Evolutionary conservation across 2,797 vertebrate genomes (phyloP), one percentile per base, ranked within the genome.

Genomic region (Gila robusta): DNA sequence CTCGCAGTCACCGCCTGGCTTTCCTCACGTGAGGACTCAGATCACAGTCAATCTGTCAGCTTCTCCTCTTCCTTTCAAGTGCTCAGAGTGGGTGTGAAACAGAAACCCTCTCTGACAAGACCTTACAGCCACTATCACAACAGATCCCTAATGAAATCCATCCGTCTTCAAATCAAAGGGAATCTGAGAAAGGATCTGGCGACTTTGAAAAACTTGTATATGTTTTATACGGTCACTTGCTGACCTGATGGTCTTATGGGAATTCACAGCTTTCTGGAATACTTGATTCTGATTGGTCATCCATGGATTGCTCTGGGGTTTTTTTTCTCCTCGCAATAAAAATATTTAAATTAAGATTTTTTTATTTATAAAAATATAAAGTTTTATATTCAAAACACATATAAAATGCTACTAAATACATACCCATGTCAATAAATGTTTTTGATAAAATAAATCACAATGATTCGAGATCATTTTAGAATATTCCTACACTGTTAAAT

Each of bases 11-110:
- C 52, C 37, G 76, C 66, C 83, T 85, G 73, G 73, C 73, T 86
- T 86, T 86, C 37, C 72, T 79, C 76, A 88, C 28, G 69, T 80
- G n/a, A 49, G 56, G 69, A 80, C 82, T 71, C 69, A 56, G 41
- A 79, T 28, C 83, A 74, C 62, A 71, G 71, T 59, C 52, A 32
- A 32, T 84, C 80, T 82, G 84, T 80, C 81, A 71, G 21, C 64
- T 76, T 66, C 59, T 71, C 79, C 56, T 49, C 87, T 77, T 11
- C 6, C 54, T 82, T 82, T 82, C 28, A 88, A 77, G 83, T 56
- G 72, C n/a, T 52, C n/a, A 14, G 73, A 56, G 62, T 41, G 79
- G 21, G 70, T 80, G 79, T 81, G 83, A 85, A 88, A 82, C 64
- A 54, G n/a, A 81, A 64, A 67, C 71, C 80, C 71, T n/a, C 79